phyloP scores from a whole-genome alignment of 2,888 invertebrate species.

The Orthosia gothica region DNA sequence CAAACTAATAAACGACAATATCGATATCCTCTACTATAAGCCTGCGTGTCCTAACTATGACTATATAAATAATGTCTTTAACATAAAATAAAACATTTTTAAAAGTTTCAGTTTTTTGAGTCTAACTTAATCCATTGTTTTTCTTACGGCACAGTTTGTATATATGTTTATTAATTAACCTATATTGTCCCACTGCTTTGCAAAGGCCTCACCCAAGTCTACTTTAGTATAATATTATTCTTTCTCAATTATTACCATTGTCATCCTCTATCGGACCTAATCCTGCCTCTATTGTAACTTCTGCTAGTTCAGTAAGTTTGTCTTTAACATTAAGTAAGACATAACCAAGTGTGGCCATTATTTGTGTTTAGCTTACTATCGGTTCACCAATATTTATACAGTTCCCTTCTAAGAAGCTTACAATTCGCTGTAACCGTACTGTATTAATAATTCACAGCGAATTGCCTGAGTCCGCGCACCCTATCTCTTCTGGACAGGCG shows the following conservation, averaged over 20 bases:
- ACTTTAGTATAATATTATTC: too few relatives aligned
- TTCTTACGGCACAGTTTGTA: too few relatives aligned
- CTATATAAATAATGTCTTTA: background rate
- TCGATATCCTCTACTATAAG: background rate
- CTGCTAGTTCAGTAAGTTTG: background rate
- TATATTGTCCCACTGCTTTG: too few relatives aligned
- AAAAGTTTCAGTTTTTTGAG: too few relatives aligned
- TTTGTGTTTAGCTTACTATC: constrained; percentile 78
- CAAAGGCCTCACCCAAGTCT: too few relatives aligned
- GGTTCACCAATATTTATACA: constrained; percentile 84
- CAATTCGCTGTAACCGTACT: constrained; percentile 86
- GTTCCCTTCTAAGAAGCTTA: constrained; percentile 88
- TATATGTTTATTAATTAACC: too few relatives aligned
- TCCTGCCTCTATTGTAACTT: background rate
- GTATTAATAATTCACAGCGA: constrained; percentile 88
- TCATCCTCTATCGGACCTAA: background rate
- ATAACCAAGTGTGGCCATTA: constrained; percentile 64
- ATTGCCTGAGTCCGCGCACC: constrained; percentile 79
- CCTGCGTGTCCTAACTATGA: background rate
- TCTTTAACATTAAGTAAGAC: constrained; percentile 44
- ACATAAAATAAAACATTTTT: background rate
- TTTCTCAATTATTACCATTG: background rate
- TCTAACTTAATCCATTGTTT: too few relatives aligned
- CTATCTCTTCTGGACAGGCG: constrained; percentile 81
- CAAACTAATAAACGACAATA: background rate